These are phyloP conservation scores for Oreotrochilus melanogaster DNA, from an alignment of 2,113 vertebrate species.

Conservation along the genomic window DNA sequence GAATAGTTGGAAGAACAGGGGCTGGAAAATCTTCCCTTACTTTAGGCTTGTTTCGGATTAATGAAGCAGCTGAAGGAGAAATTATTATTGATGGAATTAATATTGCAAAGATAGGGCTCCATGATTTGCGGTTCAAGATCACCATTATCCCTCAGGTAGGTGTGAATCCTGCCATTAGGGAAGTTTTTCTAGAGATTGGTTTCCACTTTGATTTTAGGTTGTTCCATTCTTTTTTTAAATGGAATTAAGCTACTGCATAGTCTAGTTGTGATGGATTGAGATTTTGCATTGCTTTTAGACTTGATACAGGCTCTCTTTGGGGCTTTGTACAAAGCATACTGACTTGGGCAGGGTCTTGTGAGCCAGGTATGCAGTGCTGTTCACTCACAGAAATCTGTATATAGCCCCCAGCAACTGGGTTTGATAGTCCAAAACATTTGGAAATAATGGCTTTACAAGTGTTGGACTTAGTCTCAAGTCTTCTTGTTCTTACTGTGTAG, in stretches of 20 bases:
- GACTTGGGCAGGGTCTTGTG: background rate
- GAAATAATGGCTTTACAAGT: background rate
- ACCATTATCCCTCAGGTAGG: conserved; percentile 97
- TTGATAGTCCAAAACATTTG: background rate
- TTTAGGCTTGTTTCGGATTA: conserved; percentile 94
- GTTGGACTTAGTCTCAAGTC: background rate
- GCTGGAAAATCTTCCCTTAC: conserved; percentile 96
- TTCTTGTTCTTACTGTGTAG: background rate
- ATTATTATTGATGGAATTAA: conserved; percentile 91
- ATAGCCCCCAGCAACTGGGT: background rate
- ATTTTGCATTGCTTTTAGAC: background rate
- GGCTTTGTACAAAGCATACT: background rate
- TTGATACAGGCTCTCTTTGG: too few relatives aligned
- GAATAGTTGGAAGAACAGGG: conserved; percentile 94
- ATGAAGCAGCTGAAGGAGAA: conserved; percentile 87
- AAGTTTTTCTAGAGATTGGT: background rate
- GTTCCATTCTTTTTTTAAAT: background rate
- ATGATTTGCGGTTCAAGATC: conserved; percentile 90
- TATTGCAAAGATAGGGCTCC: conserved; percentile 90
- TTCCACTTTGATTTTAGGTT: background rate
- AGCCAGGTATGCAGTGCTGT: background rate
- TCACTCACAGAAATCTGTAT: background rate
- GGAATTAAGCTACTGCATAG: background rate
- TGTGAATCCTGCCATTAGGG: background rate
- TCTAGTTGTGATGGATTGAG: background rate